Conservation (phyloP, 2,888 invertebrate genomes). For the Idaea straminata region DNA sequence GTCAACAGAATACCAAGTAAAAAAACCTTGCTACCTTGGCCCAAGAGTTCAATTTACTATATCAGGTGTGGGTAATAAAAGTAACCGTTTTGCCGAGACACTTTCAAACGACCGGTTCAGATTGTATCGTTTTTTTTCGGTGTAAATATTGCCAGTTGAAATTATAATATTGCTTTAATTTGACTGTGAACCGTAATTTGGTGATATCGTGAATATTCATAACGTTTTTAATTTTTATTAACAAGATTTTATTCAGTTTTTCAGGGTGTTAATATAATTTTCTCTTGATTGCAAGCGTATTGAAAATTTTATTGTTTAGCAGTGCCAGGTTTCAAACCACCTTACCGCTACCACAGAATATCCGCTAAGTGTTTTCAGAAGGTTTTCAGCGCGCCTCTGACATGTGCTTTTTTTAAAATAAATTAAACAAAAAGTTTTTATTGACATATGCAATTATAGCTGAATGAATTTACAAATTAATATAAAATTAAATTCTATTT, state of each 20-base stretch:
- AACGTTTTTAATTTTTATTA: background rate
- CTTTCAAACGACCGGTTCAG: background rate
- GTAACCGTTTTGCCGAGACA: background rate
- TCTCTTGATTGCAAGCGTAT: background rate
- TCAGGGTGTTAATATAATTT: background rate
- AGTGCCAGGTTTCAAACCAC: background rate
- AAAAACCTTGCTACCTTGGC: background rate
- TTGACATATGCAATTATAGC: too few relatives aligned
- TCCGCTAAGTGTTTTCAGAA: too few relatives aligned
- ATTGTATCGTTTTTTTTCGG: background rate
- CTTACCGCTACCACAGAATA: too few relatives aligned
- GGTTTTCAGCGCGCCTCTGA: too few relatives aligned
- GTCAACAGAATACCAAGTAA: background rate
- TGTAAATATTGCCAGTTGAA: slow-evolving; percentile 20
- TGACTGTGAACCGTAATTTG: slow-evolving; percentile 4
- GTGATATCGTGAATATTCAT: background rate
- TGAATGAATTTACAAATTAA: too few relatives aligned
- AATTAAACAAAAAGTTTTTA: too few relatives aligned
- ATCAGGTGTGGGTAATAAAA: background rate
- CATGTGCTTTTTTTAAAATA: too few relatives aligned
- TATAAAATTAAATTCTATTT: too few relatives aligned
- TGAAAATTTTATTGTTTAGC: background rate
- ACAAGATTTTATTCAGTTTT: slow-evolving; percentile 1
- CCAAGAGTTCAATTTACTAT: background rate
- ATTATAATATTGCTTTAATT: slow-evolving; percentile 27